These are phyloP conservation scores for Circaetus gallicus DNA, from an alignment of 2,113 vertebrate genomes.

Conservation along the genomic window DNA sequence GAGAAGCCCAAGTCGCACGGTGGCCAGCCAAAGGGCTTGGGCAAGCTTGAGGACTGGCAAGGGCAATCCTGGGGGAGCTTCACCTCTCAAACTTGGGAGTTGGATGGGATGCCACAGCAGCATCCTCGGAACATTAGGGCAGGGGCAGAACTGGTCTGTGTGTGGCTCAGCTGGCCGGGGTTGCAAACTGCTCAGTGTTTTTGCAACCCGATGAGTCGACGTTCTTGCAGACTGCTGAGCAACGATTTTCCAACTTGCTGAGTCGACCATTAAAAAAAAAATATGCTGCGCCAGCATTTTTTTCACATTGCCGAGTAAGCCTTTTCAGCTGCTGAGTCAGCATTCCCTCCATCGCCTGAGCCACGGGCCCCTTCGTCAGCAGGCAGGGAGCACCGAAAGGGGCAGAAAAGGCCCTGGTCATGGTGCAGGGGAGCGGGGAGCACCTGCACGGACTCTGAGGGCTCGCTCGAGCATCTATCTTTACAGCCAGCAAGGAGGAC, in stretches of 20 bases:
- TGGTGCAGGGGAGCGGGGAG: not conserved
- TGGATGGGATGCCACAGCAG: fast-evolving
- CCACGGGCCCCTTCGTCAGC: not conserved
- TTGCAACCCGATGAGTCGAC: not conserved
- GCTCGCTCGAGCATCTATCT: fast-evolving
- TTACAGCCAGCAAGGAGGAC: too few relatives aligned
- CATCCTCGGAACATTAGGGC: not conserved
- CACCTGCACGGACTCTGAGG: not conserved
- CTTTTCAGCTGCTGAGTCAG: not conserved
- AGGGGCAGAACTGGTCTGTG: not conserved
- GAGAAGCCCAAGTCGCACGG: not conserved
- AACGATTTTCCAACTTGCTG: not conserved
- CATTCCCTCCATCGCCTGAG: not conserved
- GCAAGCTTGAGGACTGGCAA: not conserved
- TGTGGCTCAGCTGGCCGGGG: fast-evolving
- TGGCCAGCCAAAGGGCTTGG: not conserved
- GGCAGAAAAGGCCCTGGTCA: not conserved
- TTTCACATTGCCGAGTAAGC: not conserved
- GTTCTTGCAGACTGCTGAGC: not conserved
- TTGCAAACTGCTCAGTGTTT: fast-evolving
- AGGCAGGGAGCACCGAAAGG: not conserved
- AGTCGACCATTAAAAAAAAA: not conserved
- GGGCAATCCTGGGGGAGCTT: not conserved
- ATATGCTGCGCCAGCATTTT: not conserved
- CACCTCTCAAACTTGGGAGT: not conserved